A percentile compares a stretch with the other conserved stretches of the same genome.
Conservation (phyloP, 2,888 invertebrate genomes). For the Sinopyrophorus schimmeli region DNA sequence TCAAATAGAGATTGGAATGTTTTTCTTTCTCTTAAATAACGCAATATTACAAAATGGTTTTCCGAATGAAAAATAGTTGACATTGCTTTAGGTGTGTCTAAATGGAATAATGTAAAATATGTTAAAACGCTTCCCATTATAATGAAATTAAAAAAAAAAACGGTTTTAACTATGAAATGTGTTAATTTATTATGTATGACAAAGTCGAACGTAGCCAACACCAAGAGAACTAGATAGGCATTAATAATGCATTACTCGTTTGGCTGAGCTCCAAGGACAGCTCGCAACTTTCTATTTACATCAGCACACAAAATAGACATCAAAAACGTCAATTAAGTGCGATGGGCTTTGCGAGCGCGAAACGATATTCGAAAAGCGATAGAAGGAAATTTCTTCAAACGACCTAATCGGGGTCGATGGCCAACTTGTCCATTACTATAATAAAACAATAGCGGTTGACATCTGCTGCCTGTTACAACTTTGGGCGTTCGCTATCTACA, state of each 20-base stretch:
- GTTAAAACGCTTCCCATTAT: not conserved
- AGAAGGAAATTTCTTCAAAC: conserved; percentile 3
- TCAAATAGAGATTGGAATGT: too few species aligned
- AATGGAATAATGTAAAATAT: too few species aligned
- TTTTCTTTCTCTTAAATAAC: too few species aligned
- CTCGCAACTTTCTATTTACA: conserved; percentile 31
- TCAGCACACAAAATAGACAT: conserved; percentile 23
- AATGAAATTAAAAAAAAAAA: too few species aligned
- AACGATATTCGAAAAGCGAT: not conserved
- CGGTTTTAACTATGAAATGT: too few species aligned
- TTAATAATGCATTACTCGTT: conserved; percentile 33
- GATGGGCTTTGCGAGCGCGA: too few species aligned
- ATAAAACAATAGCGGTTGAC: conserved; percentile 34
- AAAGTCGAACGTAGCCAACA: conserved; percentile 21
- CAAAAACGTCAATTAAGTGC: conserved; percentile 24
- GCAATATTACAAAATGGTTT: too few species aligned
- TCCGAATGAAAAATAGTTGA: too few species aligned
- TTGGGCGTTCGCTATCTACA: conserved; percentile 30
- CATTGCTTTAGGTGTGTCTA: too few species aligned
- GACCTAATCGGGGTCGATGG: conserved; percentile 28
- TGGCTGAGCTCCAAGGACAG: conserved; percentile 31
- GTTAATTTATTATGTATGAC: conserved; percentile 20
- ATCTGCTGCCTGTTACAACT: conserved; percentile 34
- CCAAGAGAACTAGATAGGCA: conserved; percentile 24
- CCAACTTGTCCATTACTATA: conserved; percentile 29